Evolutionary conservation across 2,113 vertebrate species (phyloP), one percentile per base, ranked within the genome.

Genomic region (Caranx ignobilis): DNA sequence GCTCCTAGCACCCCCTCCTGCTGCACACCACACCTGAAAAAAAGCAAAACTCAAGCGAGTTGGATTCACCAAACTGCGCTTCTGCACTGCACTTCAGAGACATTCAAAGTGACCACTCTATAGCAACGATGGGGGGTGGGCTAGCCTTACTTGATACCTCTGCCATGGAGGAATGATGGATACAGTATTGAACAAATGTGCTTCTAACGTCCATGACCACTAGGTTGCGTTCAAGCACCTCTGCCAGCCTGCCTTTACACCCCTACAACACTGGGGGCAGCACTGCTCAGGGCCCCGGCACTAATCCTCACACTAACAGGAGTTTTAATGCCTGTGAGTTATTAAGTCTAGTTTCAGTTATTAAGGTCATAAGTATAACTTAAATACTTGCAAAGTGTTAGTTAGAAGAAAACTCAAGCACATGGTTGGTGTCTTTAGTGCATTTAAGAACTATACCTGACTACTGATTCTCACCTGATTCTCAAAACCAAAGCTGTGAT

Each of bases 181-280:
- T 76, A 68, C 82, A 88, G 85, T 85, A 65, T 89, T 91, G 87
- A 79, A 87, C 65, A 72, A 84, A 79, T 65, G 37, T 26, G 71
- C 69, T 71, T 61, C 55, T 76, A 21, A 78, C 55, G 43, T 88
- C 80, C 70, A 79, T 76, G 63, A 92, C 85, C 85, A 89, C 87
- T 82, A 77, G 80, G 82, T 79, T 89, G 77, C 65, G 50, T 86
- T 83, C 34, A 84, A 86, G 72, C 82, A 60, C 85, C 85, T 86
- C 84, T 76, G 77, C 87, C 87, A 91, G 78, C 89, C 89, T 94
- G 93, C 92, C 93, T 92, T 94, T 94, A 88, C 81, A 89, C 88
- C 87, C 84, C 87, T 90, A 76, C 70, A 83, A 87, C 89, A 89
- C 82, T 85, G 75, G 91, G 91, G 90, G 92, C 89, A 92, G 84